These are phyloP conservation scores for Euleptes europaea DNA, from an alignment of 2,113 vertebrate genomes.

Conservation along the genomic window DNA sequence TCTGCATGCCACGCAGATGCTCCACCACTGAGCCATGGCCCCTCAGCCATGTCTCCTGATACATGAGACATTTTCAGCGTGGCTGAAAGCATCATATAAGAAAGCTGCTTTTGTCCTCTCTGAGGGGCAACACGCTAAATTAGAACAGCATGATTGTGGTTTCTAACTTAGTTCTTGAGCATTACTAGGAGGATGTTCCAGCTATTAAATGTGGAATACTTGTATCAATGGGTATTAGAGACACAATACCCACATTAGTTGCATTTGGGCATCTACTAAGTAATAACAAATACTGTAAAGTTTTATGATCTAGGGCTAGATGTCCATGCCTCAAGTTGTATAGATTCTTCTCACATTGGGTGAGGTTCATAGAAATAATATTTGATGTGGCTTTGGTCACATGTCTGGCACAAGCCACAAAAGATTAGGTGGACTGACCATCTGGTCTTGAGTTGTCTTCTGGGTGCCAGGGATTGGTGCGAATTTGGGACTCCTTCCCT, in stretches of 20 bases:
- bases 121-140: background rate
- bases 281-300: background rate
- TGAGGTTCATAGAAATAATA: background rate
- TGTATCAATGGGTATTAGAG: rapidly evolving
- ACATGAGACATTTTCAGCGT: background rate
- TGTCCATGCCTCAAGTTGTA: background rate
- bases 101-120: background rate
- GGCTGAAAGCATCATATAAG: too few relatives aligned
- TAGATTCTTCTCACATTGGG: background rate
- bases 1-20: too few relatives aligned
- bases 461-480: background rate
- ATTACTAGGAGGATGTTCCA: rapidly evolving
- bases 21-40: too few relatives aligned
- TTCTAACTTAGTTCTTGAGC: background rate
- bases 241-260: too few relatives aligned
- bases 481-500: background rate
- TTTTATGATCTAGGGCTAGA: background rate
- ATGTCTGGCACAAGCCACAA: background rate
- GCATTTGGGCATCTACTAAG: background rate
- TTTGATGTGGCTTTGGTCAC: background rate
- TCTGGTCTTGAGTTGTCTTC: too few relatives aligned
- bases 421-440: too few relatives aligned
- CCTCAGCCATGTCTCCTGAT: too few relatives aligned
- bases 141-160: background rate
- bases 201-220: rapidly evolving